These are phyloP conservation scores for Atlantisia rogersi DNA, from an alignment of 2,113 vertebrate species.

Conservation along the genomic window DNA sequence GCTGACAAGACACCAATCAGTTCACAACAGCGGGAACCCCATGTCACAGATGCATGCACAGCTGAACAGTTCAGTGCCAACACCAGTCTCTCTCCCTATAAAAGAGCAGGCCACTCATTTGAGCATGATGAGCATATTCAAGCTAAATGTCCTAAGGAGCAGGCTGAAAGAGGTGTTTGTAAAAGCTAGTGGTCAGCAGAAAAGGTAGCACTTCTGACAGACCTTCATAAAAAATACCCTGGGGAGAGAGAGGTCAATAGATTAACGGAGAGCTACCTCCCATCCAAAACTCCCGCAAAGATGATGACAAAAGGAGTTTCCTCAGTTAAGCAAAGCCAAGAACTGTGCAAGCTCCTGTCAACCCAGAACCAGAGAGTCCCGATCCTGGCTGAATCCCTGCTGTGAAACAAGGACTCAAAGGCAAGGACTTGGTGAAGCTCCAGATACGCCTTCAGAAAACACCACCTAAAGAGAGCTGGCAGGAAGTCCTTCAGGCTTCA, in stretches of 20 bases:
- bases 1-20: not conserved
- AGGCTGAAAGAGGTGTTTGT: not conserved
- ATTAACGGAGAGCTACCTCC: not conserved
- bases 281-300: not conserved
- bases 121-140: not conserved
- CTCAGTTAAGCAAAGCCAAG: not conserved
- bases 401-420: not conserved
- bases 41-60: not conserved
- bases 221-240: not conserved
- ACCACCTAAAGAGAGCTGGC: not conserved
- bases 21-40: conserved; percentile 16
- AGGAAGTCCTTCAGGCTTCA: not conserved
- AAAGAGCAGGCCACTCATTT: not conserved
- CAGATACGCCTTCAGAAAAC: not conserved
- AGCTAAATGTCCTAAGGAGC: not conserved
- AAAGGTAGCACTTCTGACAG: not conserved
- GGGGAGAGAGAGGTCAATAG: not conserved
- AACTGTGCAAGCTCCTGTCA: not conserved
- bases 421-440: not conserved
- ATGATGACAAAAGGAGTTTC: not conserved
- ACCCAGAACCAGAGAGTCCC: not conserved
- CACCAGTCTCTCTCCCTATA: not conserved
- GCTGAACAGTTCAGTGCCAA: not conserved
- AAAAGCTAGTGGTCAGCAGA: not conserved
- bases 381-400: not conserved